Evolutionary conservation across 1,140 invertebrate genomes (phyloP).

Genomic region (Drosophila mojavensis): DNA sequence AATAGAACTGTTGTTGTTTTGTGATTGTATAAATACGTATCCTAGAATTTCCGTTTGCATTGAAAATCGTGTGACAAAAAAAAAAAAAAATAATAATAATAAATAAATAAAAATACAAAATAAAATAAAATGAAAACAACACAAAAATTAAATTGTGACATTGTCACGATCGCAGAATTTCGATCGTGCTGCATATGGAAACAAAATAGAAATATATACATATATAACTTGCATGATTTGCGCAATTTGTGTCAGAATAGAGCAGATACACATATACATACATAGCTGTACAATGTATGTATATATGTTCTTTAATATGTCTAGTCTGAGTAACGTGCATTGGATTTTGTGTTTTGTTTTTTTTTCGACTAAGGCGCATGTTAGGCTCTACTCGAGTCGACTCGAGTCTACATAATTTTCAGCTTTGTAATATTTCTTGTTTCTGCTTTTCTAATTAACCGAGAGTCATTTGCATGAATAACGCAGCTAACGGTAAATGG

Average conservation of each 20-base stretch:
- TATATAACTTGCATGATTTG: slow-evolving; percentile 30
- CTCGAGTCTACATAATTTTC: slow-evolving; percentile 33
- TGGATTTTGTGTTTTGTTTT: not conserved
- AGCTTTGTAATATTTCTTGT: slow-evolving; percentile 21
- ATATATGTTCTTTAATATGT: not conserved
- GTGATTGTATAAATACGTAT: slow-evolving; percentile 11
- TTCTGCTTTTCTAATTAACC: slow-evolving; percentile 67
- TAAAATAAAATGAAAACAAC: too few species aligned
- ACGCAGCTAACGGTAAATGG: slow-evolving; percentile 77
- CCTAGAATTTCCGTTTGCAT: slow-evolving; percentile 28
- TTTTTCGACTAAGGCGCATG: slow-evolving; percentile 25
- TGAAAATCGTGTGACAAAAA: slow-evolving; percentile 43
- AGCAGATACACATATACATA: not conserved
- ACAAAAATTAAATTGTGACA: slow-evolving; percentile 33
- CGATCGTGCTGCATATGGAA: slow-evolving; percentile 35
- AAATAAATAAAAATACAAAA: too few species aligned
- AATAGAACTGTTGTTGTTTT: not conserved
- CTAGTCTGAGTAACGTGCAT: slow-evolving; percentile 14
- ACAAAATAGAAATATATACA: slow-evolving; percentile 29
- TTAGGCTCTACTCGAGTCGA: not conserved
- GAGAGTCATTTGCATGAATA: slow-evolving; percentile 79
- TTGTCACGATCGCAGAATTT: slow-evolving; percentile 45
- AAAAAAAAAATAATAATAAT: too few species aligned
- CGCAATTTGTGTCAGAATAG: slow-evolving; percentile 21
- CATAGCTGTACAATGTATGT: not conserved